These are phyloP conservation scores for Cancer borealis DNA, from an alignment of 2,888 invertebrate species.

Conservation along the genomic window DNA sequence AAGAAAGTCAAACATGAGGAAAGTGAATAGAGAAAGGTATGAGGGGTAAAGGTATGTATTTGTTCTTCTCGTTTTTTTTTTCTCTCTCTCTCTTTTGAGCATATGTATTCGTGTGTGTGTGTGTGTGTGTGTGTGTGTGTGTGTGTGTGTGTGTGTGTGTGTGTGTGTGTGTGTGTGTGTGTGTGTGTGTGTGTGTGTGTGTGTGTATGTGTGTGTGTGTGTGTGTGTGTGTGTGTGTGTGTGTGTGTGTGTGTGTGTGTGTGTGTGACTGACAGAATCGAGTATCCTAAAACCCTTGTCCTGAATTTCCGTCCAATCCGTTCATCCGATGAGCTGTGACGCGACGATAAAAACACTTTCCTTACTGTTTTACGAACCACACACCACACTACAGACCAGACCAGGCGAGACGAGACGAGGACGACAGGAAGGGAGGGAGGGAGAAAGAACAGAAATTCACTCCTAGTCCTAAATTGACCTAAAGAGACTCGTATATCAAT, in stretches of 20 bases:
- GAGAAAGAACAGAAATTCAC: too few species aligned
- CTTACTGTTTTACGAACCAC: background rate
- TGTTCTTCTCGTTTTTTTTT: background rate
- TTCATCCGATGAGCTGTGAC: background rate
- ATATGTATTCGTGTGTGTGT: background rate
- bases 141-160: too few species aligned
- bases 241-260: background rate
- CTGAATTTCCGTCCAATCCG: background rate
- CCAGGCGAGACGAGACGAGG: background rate
- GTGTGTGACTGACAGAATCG: too few species aligned
- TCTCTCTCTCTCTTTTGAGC: conserved; percentile 26
- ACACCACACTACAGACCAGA: background rate
- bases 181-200: conserved; percentile 43
- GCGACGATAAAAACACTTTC: background rate
- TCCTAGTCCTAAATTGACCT: too few species aligned
- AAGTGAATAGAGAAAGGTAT: background rate
- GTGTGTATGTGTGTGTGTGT: background rate
- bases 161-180: background rate
- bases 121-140: background rate
- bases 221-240: background rate
- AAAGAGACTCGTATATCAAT: too few species aligned
- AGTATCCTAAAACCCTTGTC: background rate
- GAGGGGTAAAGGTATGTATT: background rate
- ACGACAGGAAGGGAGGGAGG: background rate
- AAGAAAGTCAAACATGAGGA: background rate